Conservation (phyloP, 2,113 vertebrate species). For the Thryonomys swinderianus region DNA sequence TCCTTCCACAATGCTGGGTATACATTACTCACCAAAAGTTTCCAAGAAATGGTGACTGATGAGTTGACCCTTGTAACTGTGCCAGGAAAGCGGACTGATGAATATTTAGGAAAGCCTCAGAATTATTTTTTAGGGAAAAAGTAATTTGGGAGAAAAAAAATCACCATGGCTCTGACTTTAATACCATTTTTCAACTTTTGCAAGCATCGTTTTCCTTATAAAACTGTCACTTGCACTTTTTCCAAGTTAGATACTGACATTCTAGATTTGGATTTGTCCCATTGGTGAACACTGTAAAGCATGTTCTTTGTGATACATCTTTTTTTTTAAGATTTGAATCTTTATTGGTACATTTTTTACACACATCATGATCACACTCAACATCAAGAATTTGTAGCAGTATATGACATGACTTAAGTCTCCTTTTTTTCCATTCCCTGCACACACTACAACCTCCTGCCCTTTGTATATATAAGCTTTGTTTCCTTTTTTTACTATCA, state of each 20-base stretch:
- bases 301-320: neutral
- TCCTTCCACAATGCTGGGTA: neutral
- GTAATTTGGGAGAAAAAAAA: neutral
- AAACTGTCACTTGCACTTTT: neutral
- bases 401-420: no score
- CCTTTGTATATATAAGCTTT: no score
- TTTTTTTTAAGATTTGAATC: no score
- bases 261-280: neutral
- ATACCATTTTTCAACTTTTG: neutral
- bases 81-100: neutral
- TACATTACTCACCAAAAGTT: neutral
- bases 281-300: neutral
- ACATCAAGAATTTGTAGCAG: no score
- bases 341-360: no score
- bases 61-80: neutral
- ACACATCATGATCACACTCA: no score
- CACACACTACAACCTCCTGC: no score
- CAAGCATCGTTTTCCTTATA: neutral
- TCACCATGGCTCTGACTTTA: neutral
- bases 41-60: neutral
- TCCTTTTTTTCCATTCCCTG: no score
- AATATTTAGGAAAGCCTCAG: neutral
- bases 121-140: slow-evolving; percentile 19
- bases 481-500: no score
- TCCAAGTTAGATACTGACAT: slow-evolving; percentile 17